Evolutionary conservation across 2,113 vertebrate species (phyloP), one percentile per base, ranked within the genome.

Genomic region (Ptychochromis oligacanthus): DNA sequence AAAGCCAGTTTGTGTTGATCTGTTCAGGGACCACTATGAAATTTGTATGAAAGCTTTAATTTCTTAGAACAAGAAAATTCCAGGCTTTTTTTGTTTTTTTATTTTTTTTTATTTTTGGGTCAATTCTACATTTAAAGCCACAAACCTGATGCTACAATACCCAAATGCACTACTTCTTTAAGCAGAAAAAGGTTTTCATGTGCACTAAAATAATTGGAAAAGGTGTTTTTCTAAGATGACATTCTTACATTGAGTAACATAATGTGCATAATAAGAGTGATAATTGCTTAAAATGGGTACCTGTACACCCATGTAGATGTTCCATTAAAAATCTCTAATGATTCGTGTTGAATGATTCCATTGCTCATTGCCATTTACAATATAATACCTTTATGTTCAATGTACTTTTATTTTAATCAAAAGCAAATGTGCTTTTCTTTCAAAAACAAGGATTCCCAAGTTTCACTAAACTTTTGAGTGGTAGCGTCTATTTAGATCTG

Each of bases 401-500:
- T 2, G 0, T 43, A 0, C 49, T 54, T 17, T 20, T 54, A 54
- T 54, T 54, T 18, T 52, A 18, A 52, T 55, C 4, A 55, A 2
- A 54, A 54, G 10, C 62, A 67, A 67, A 46, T 14, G 6, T 0
- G 15, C 17, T 52, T 52, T 20, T 52, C 7, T 52, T 70, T 70
- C 24, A 70, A 49, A 52, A 46, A 52, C 17, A 13, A 70, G 17
- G 24, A 49, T 20, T 0, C 17, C 65, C 8, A 4, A 13, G 43
- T 52, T 5, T 49, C 65, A 43, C 49, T 15, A 52, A 46, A 46
- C 7, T 10, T 54, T 54, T 54, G 52, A 20, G 28, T 31, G 28
- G 17, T 14, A 49, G 40, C 1, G 15, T 18, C 43, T 70, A 17
- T 26, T 18, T 54, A 54, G 18, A 20, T 18, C 18, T 43, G 0